A percentile compares a stretch with the other conserved stretches of the same genome.
Evolutionary conservation across 2,888 invertebrate species (phyloP).

Genomic region (Cryptus armator): DNA sequence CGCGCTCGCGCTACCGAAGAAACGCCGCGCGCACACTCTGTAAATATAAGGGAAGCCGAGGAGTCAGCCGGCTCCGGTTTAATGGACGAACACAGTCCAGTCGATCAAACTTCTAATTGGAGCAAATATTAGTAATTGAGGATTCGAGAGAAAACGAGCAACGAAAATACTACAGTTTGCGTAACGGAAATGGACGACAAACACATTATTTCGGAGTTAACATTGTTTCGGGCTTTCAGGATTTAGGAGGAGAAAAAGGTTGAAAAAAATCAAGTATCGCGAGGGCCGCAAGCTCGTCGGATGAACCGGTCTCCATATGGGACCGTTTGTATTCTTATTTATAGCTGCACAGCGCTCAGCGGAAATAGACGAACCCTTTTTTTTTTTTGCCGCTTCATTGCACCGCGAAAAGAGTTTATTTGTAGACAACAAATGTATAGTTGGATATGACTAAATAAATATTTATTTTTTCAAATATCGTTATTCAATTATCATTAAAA

Average conservation of each 20-base stretch:
- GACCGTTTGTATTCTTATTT: too few species aligned
- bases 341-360: too few species aligned
- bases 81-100: conserved; percentile 33
- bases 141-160: conserved; percentile 1
- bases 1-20: conserved; percentile 45
- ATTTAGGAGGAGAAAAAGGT: too few species aligned
- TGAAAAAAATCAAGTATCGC: too few species aligned
- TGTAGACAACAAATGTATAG: too few species aligned
- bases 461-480: too few species aligned
- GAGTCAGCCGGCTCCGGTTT: conserved; percentile 26
- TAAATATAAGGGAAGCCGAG: conserved; percentile 33
- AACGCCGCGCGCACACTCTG: conserved; percentile 17
- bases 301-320: background rate
- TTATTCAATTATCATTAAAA: too few species aligned
- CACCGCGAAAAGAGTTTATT: too few species aligned
- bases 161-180: background rate
- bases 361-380: too few species aligned
- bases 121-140: conserved; percentile 50
- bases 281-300: background rate
- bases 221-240: background rate
- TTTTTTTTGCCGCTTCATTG: too few species aligned
- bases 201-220: background rate
- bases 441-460: too few species aligned
- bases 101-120: conserved; percentile 54
- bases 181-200: background rate